phyloP scores from a whole-genome alignment of 2,888 invertebrate genomes.

The Tetanocera ferruginea region DNA sequence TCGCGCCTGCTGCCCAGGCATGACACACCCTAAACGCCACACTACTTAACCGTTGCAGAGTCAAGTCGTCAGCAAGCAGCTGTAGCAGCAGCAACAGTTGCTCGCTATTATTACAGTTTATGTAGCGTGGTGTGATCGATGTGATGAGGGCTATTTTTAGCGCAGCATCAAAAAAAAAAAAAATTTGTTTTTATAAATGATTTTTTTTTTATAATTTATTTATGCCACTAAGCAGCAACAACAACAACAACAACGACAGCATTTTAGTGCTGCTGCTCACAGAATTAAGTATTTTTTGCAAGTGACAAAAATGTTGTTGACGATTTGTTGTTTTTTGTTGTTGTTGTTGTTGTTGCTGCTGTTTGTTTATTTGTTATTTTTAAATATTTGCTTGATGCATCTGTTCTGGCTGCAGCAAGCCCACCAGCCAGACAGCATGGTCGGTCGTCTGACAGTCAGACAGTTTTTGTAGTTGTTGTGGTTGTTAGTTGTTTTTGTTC shows the following conservation, averaged over 20 bases:
- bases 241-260: not conserved
- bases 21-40: too few relatives aligned
- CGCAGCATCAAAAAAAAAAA: not conserved
- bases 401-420: not conserved
- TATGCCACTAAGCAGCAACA: not conserved
- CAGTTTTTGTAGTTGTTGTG: conserved; percentile 2
- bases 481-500: too few relatives aligned
- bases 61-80: not conserved
- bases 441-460: not conserved
- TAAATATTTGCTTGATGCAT: not conserved
- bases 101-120: conserved; percentile 23
- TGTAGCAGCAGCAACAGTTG: not conserved
- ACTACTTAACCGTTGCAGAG: too few relatives aligned
- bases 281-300: not conserved
- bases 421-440: not conserved
- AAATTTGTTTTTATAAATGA: not conserved
- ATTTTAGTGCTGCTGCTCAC: not conserved
- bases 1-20: not conserved
- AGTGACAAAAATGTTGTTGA: conserved; percentile 24
- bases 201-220: not conserved
- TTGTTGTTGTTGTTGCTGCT: not conserved
- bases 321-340: not conserved
- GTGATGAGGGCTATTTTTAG: conserved; percentile 23
- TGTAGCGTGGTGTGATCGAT: conserved; percentile 29
- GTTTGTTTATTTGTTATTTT: not conserved